Evolutionary conservation across 1,140 invertebrate genomes (phyloP), one percentile per base, ranked within the genome.

Genomic region (Metaphire vulgaris): DNA sequence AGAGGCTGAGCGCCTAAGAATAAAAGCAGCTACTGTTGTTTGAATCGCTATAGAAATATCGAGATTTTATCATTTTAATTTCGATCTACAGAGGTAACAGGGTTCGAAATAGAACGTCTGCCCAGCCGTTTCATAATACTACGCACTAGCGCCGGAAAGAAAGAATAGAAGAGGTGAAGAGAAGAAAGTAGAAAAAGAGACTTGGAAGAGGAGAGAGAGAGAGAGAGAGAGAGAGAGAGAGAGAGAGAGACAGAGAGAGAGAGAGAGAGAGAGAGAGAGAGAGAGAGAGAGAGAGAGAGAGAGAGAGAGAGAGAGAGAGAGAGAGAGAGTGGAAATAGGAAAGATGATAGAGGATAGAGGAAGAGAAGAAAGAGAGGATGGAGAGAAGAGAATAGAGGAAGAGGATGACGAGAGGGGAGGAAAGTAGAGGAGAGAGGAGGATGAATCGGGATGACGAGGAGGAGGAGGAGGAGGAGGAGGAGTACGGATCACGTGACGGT

Each of bases 201-300:
- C 6, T 12, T 6, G 21, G 41, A 56, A 21, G 6, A 21, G 21
- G 41, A 56, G 6, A 56, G 41, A 56, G 41, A 56, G 6, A 21
- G 41, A 56, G 41, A 56, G 6, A 56, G 41, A 56, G 6, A 56
- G 41, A 56, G 41, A 56, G 6, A 56, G 41, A 56, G 6, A 56
- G 41, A 56, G 41, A 56, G 6, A 56, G 41, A 56, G 41, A 56
- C 41, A 56, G 41, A 56, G 41, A 56, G 41, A 56, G 41, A 6
- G 21, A 56, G 41, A 56, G 41, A 56, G 41, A 56, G 41, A 56
- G 41, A 56, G 41, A 56, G 41, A 56, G 41, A 56, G 41, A 56
- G 41, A 56, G 41, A 56, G 41, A 56, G 41, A 56, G 41, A 56
- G 41, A 56, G 41, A 56, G 41, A 56, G 41, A 56, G 41, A 56